Conservation (phyloP, 2,888 invertebrate species). For the Microctonus aethiopoides region DNA sequence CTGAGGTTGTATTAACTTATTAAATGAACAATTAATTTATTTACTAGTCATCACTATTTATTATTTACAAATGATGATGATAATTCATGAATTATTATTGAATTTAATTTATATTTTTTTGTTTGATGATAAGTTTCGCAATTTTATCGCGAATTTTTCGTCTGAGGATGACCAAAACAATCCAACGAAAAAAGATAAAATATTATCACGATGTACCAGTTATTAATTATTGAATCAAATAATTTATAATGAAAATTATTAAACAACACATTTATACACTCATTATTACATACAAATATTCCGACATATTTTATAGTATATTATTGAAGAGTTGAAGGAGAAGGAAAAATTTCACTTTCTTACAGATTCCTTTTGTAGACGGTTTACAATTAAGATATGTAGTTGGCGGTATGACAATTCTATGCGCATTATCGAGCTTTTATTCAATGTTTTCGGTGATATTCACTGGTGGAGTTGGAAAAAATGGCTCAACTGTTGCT, state of each 20-base stretch:
- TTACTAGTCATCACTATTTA: neutral
- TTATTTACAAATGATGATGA: too few relatives aligned
- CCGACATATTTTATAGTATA: neutral
- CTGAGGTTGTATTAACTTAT: slow-evolving; percentile 71
- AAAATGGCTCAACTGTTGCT: slow-evolving; percentile 98
- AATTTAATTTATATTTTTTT: too few relatives aligned
- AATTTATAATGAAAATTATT: too few relatives aligned
- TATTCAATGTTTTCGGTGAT: slow-evolving; percentile 77
- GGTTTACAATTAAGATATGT: slow-evolving; percentile 81
- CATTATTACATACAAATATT: neutral
- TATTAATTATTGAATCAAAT: too few relatives aligned
- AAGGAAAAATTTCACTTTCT: slow-evolving; percentile 49
- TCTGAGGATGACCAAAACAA: neutral
- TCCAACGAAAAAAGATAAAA: neutral
- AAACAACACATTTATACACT: neutral
- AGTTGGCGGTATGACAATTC: slow-evolving; percentile 79
- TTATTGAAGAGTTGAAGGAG: neutral
- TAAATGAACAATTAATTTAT: slow-evolving; percentile 5
- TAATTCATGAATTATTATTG: too few relatives aligned
- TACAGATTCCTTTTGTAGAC: slow-evolving; percentile 71
- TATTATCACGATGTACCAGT: slow-evolving; percentile 8
- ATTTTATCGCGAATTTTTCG: neutral
- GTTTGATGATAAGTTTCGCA: too few relatives aligned
- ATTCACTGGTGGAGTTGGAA: slow-evolving; percentile 91
- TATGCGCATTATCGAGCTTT: slow-evolving; percentile 78